Conservation (phyloP, 2,113 vertebrate species). For the Drymodes brunneopygia region DNA sequence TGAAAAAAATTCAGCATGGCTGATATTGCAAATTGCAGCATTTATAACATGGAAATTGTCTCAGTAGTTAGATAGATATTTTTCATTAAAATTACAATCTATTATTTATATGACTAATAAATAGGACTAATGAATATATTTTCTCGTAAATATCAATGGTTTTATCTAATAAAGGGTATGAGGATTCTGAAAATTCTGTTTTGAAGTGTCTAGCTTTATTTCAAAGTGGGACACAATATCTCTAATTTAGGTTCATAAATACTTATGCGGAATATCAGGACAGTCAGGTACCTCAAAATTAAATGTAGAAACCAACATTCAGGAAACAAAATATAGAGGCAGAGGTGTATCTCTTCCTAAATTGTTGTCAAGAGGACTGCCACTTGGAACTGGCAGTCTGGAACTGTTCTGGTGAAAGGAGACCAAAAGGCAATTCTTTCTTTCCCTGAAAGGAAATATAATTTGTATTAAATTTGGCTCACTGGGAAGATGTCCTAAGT, state of each 20-base stretch:
- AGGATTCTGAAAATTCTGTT: neutral
- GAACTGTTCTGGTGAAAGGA: neutral
- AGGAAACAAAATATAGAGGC: neutral
- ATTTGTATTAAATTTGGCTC: neutral
- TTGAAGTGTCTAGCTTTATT: neutral
- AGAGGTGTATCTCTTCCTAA: neutral
- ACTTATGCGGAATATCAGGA: neutral
- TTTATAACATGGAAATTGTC: slow-evolving; percentile 27
- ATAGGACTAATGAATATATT: neutral
- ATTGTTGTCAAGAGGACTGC: neutral
- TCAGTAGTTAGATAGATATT: neutral
- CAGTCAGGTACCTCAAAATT: neutral
- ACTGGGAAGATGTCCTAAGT: neutral
- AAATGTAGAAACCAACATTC: neutral
- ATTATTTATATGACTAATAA: slow-evolving; percentile 38
- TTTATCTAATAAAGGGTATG: neutral
- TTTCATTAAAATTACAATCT: slow-evolving; percentile 15
- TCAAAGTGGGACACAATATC: neutral
- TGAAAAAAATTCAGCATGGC: neutral
- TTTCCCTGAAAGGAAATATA: neutral
- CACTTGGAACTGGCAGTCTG: neutral
- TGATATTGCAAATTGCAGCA: neutral
- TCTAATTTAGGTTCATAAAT: neutral
- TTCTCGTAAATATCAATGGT: neutral
- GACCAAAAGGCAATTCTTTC: neutral